phyloP scores from a whole-genome alignment of 2,797 vertebrate species.

The Syndactyla subalaris region DNA sequence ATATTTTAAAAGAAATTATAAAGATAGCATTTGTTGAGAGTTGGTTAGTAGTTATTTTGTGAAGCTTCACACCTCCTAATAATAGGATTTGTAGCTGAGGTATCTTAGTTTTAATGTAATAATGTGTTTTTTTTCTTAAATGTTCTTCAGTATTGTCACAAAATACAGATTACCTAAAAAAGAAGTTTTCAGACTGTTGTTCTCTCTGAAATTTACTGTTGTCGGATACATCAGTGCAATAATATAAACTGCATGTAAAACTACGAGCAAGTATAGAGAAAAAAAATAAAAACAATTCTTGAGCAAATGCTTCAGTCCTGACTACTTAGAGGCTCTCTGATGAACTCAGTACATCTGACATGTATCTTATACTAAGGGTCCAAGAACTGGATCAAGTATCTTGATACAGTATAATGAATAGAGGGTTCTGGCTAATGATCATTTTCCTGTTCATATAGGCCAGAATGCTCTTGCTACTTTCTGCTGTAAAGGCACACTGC shows the following conservation, averaged over 20 bases:
- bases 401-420: neutral
- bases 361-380: neutral
- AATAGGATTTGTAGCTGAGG: constrained; percentile 38
- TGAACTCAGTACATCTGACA: neutral
- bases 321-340: neutral
- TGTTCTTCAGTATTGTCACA: constrained; percentile 12
- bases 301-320: neutral
- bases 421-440: neutral
- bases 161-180: constrained; percentile 9
- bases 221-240: constrained; percentile 47
- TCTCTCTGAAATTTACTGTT: constrained; percentile 63
- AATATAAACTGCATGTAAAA: constrained; percentile 31
- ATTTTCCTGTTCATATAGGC: neutral
- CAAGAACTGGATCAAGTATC: neutral
- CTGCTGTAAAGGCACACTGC: neutral
- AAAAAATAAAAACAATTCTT: neutral
- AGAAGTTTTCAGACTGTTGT: constrained; percentile 3
- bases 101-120: constrained; percentile 39
- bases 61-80: constrained; percentile 46
- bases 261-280: neutral
- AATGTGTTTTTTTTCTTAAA: constrained; percentile 45
- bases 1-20: constrained; percentile 46
- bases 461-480: neutral
- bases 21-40: constrained; percentile 42
- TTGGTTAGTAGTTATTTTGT: constrained; percentile 15